Evolutionary conservation across 2,797 vertebrate species (phyloP).

Genomic region (Crocidura indochinensis): DNA sequence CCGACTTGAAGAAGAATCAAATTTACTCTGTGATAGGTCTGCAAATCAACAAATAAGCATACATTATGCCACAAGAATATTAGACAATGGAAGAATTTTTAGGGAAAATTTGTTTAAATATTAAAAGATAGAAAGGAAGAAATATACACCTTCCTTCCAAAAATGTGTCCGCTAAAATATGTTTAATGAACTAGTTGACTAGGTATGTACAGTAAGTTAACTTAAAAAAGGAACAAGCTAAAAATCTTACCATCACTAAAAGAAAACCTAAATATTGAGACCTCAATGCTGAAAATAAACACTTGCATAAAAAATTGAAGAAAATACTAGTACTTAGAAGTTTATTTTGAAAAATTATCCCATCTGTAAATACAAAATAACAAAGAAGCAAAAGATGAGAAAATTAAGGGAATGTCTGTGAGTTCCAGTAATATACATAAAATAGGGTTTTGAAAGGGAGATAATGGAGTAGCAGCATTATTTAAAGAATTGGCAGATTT

Average conservation of each 20-base stretch:
- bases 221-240: background rate
- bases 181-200: background rate
- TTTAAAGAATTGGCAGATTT: slow-evolving; percentile 1
- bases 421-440: background rate
- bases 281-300: background rate
- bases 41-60: background rate
- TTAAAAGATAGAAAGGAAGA: slow-evolving; percentile 10
- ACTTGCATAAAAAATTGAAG: background rate
- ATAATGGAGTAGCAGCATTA: background rate
- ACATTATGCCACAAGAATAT: background rate
- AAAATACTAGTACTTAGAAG: background rate
- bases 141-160: background rate
- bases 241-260: background rate
- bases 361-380: background rate
- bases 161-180: background rate
- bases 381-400: background rate
- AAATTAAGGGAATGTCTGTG: background rate
- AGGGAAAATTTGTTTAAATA: background rate
- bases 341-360: background rate
- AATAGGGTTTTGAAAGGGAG: background rate
- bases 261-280: background rate
- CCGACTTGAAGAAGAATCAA: background rate
- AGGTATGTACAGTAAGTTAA: background rate
- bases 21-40: background rate
- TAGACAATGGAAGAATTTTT: background rate